Conservation (phyloP, 2,113 vertebrate species). For the Urocitellus parryii region DNA sequence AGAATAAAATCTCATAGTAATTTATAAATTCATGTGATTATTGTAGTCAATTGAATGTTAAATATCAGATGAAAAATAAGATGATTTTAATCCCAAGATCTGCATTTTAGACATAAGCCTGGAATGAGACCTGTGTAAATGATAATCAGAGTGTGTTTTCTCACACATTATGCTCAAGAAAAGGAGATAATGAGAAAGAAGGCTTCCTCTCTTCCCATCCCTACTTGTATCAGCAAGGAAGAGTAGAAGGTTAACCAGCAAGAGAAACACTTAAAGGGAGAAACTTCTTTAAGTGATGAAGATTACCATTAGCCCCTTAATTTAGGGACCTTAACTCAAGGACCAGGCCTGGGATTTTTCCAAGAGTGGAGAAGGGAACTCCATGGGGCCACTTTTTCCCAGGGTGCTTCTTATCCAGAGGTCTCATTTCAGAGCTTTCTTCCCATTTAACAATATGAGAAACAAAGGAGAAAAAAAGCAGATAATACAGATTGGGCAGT, state of each 20-base stretch:
- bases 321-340: background rate
- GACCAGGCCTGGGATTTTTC: background rate
- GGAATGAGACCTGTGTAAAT: background rate
- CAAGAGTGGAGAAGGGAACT: background rate
- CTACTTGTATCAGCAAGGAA: background rate
- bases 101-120: constrained; percentile 32
- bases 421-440: background rate
- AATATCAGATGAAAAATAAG: constrained; percentile 1
- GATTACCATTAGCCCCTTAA: background rate
- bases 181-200: constrained; percentile 47
- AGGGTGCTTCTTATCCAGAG: constrained; percentile 18
- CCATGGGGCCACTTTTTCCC: background rate
- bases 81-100: constrained; percentile 30
- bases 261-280: constrained; percentile 9
- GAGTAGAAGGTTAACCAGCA: background rate
- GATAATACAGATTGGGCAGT: background rate
- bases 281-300: background rate
- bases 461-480: background rate
- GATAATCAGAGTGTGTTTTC: background rate
- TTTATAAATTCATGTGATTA: constrained; percentile 2
- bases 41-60: background rate
- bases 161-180: constrained; percentile 14
- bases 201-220: background rate
- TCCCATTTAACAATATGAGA: constrained; percentile 22
- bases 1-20: constrained; percentile 36